These are phyloP conservation scores for Andrena camellia DNA, from an alignment of 2,888 invertebrate species.

Conservation along the genomic window DNA sequence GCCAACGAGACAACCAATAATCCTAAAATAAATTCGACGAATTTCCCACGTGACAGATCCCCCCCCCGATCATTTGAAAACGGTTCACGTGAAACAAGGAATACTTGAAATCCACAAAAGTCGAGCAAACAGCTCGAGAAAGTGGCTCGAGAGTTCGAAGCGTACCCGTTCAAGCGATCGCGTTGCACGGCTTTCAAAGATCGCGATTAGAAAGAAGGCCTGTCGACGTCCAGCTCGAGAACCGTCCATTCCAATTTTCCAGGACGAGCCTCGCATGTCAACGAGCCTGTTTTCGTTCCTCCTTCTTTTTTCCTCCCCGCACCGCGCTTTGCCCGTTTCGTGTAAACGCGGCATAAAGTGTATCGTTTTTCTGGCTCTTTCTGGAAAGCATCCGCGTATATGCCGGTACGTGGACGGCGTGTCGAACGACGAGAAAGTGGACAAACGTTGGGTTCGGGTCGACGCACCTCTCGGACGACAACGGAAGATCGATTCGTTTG, in stretches of 20 bases:
- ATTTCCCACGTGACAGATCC: no score
- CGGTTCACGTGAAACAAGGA: neutral
- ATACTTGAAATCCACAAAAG: neutral
- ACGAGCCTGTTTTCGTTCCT: conserved; percentile 42
- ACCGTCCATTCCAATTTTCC: conserved; percentile 62
- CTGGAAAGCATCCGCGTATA: conserved; percentile 61
- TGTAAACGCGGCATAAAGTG: conserved; percentile 41
- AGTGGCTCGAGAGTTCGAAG: conserved; percentile 33
- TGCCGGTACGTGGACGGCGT: conserved; percentile 59
- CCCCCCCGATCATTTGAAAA: neutral
- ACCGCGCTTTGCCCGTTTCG: neutral
- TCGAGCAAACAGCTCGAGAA: conserved; percentile 27
- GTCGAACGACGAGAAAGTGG: conserved; percentile 63
- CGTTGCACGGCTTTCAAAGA: conserved; percentile 42
- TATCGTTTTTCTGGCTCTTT: conserved; percentile 54
- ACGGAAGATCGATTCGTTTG: conserved; percentile 43
- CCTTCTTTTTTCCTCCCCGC: conserved; percentile 9
- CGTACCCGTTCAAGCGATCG: conserved; percentile 27
- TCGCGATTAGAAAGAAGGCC: conserved; percentile 45
- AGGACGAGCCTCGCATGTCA: conserved; percentile 54
- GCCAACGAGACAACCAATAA: no score
- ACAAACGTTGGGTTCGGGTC: conserved; percentile 49
- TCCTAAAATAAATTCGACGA: no score
- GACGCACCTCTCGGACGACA: conserved; percentile 39
- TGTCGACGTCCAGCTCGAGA: conserved; percentile 34